Percentiles rank a stretch among this genome's conserved stretches.
Evolutionary conservation across 2,888 invertebrate genomes (phyloP).

Genomic region (Drosophila nr. perissopoda): DNA sequence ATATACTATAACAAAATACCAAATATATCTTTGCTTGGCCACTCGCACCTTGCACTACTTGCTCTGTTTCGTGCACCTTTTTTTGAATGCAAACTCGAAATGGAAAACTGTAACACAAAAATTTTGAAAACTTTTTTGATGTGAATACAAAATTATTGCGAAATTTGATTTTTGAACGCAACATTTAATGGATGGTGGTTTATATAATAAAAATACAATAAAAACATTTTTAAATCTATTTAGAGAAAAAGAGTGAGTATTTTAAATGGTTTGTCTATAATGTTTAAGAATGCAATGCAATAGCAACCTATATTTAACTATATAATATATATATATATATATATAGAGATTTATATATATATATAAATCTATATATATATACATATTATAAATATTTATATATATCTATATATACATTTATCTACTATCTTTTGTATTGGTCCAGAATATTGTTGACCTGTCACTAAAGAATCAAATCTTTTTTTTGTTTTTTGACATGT

Average conservation of each 20-base stretch:
- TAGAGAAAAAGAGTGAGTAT: slow-evolving; percentile 85
- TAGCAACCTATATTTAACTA: slow-evolving; percentile 51
- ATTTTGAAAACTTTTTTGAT: slow-evolving; percentile 78
- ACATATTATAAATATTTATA: slow-evolving; percentile 8
- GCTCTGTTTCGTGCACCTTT: slow-evolving; percentile 82
- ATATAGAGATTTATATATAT: neutral
- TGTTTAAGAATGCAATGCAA: slow-evolving; percentile 75
- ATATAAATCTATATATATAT: slow-evolving; percentile 33
- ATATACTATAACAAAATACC: slow-evolving; percentile 65
- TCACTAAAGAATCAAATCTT: slow-evolving; percentile 63
- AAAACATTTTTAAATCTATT: slow-evolving; percentile 75
- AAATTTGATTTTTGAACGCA: slow-evolving; percentile 82
- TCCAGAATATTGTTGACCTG: slow-evolving; percentile 56
- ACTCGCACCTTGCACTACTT: slow-evolving; percentile 81
- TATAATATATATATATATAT: neutral
- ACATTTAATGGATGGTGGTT: slow-evolving; percentile 80
- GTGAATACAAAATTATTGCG: slow-evolving; percentile 78
- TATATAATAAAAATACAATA: slow-evolving; percentile 59
- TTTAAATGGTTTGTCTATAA: slow-evolving; percentile 78
- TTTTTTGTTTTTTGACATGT: slow-evolving; percentile 72
- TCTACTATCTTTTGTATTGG: slow-evolving; percentile 59
- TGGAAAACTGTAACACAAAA: slow-evolving; percentile 67
- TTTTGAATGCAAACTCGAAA: slow-evolving; percentile 81
- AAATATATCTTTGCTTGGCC: slow-evolving; percentile 81
- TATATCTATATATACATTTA: slow-evolving; percentile 42